Conservation (phyloP, 1,140 invertebrate species). For the Cataglyphis hispanica region DNA sequence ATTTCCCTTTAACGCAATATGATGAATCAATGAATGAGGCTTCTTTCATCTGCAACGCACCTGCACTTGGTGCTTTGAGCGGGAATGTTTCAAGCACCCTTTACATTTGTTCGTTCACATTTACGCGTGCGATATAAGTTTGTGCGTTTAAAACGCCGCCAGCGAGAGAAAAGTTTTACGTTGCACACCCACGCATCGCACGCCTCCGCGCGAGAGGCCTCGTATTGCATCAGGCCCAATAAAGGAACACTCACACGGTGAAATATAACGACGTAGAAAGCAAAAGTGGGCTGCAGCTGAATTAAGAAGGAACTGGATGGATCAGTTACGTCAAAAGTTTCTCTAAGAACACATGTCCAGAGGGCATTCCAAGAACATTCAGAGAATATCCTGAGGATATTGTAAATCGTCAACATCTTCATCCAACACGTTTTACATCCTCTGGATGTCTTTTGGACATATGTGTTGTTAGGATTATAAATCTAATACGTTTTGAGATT, state of each 20-base stretch:
- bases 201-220: conserved; percentile 63
- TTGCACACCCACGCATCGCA: conserved; percentile 66
- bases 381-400: neutral
- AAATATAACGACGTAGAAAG: conserved; percentile 46
- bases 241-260: conserved; percentile 68
- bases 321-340: too few relatives aligned
- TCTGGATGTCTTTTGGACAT: neutral
- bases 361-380: too few relatives aligned
- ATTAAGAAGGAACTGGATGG: neutral
- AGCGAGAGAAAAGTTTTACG: conserved; percentile 25
- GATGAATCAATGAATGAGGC: conserved; percentile 47
- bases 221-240: conserved; percentile 74
- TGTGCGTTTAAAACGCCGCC: conserved; percentile 7
- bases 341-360: too few relatives aligned
- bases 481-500: too few relatives aligned
- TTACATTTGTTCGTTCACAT: conserved; percentile 71
- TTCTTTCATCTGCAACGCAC: neutral
- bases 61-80: neutral
- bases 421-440: too few relatives aligned
- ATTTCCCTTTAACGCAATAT: conserved; percentile 48
- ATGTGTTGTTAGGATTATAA: too few relatives aligned
- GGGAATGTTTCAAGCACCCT: conserved; percentile 71
- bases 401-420: too few relatives aligned
- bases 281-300: conserved; percentile 52
- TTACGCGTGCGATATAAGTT: conserved; percentile 20